Base-by-base conservation (phyloP, 2,888 invertebrate species). In the Caenorhabditis sp. region DNA sequence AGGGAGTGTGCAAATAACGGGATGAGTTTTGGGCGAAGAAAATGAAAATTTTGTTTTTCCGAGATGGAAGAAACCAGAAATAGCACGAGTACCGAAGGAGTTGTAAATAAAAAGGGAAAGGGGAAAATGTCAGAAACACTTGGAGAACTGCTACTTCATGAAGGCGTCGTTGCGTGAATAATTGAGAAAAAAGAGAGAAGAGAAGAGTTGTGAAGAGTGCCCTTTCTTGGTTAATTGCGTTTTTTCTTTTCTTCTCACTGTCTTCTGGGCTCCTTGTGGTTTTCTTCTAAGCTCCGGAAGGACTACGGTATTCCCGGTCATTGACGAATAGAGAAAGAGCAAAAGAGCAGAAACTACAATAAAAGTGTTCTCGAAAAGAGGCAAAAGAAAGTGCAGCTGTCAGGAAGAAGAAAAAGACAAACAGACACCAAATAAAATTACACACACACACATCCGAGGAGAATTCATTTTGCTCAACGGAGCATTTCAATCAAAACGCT, bases 141-240 rank as follows among this genome's bases (percentile, higher is more conserved):
- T 27, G 45, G 26, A n/a, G 32, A 70, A 59, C 59, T 32, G 70
- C 59, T 70, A 59, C 70, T 70, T 70, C 70, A 70, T 70, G 70
- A 59, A 70, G 59, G 70, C 70, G 70, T 70, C 59, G 70, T 70
- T 61, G 70, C 70, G 70, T 59, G 70, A 70, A 70, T 59, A 70
- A 70, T 68, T 68, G 37, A 50, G 50, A 50, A 56, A 35, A 41
- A 50, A 43, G 39, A 48, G 9, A 35, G 30, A 3, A n/a, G 13
- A 20, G 35, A 27, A 22, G 41, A 39, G 62, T 39, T 32, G 32
- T 43, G 43, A 43, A 45, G 65, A 17, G 59, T 61, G 70, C 59
- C 53, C 70, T 59, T 68, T 68, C 55, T 55, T 65, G 35, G 58
- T 68, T 70, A 70, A 70, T 70, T 59, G 53, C 70, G n/a, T 70